Percentiles rank a stretch among this genome's conserved stretches.
Conservation (phyloP, 2,888 invertebrate genomes). For the Sarcophaga subvicina region DNA sequence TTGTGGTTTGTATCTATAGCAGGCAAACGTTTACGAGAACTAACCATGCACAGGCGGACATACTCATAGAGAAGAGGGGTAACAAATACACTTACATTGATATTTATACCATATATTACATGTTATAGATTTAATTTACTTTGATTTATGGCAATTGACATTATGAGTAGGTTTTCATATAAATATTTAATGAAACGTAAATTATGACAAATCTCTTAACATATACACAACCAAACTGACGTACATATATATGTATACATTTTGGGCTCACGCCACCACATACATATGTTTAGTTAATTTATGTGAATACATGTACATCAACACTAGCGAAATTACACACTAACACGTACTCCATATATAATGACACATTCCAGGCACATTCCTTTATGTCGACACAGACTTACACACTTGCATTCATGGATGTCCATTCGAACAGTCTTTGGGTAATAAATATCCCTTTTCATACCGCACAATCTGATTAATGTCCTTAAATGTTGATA, state of each 20-base stretch:
- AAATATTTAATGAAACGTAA: conserved; percentile 69
- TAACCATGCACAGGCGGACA: too few relatives aligned
- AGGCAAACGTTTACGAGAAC: conserved; percentile 13
- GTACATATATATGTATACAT: not conserved
- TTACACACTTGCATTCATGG: too few relatives aligned
- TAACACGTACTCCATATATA: not conserved
- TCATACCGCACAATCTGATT: conserved; percentile 55
- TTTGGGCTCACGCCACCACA: not conserved
- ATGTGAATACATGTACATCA: not conserved
- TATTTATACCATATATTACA: not conserved
- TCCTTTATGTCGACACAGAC: not conserved
- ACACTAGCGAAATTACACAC: conserved; percentile 16
- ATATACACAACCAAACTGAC: conserved; percentile 12
- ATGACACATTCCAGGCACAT: conserved; percentile 36
- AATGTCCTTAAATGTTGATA: conserved; percentile 56
- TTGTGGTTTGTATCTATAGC: conserved; percentile 5
- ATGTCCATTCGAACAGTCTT: conserved; percentile 13
- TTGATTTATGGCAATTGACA: conserved; percentile 68
- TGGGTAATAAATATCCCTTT: conserved; percentile 62
- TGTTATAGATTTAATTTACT: conserved; percentile 62
- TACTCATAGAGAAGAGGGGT: too few relatives aligned
- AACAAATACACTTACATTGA: too few relatives aligned
- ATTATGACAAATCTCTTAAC: conserved; percentile 65
- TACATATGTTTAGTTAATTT: not conserved
- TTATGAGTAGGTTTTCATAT: conserved; percentile 65